Conservation (phyloP, 2,888 invertebrate genomes). For the Papilio demoleus region DNA sequence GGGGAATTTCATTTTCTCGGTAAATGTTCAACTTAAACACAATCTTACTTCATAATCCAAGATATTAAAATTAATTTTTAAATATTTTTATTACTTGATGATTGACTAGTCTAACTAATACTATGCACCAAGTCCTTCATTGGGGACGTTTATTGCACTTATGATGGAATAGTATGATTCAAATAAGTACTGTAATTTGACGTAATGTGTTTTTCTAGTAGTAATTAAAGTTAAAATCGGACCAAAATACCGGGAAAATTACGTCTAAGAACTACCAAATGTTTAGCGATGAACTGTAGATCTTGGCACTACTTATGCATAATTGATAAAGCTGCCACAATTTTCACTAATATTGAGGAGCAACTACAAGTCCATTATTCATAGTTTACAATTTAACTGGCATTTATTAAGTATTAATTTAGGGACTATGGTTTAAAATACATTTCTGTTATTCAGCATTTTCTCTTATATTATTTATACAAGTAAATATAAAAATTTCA, state of each 20-base stretch:
- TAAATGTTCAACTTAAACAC: too few relatives aligned
- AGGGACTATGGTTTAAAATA: not conserved
- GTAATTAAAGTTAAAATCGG: too few relatives aligned
- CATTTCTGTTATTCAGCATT: not conserved
- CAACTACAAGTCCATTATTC: slow-evolving; percentile 4
- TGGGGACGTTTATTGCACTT: too few relatives aligned
- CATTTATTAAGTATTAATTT: slow-evolving; percentile 20
- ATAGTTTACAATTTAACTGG: not conserved
- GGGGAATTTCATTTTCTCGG: not conserved
- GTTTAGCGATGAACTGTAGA: not conserved
- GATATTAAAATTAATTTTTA: too few relatives aligned
- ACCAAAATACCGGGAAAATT: not conserved
- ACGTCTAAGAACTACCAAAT: not conserved
- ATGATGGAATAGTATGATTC: too few relatives aligned
- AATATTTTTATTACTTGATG: too few relatives aligned
- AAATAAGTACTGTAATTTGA: too few relatives aligned
- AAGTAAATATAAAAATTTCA: too few relatives aligned
- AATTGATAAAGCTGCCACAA: slow-evolving; percentile 16
- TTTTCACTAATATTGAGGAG: slow-evolving; percentile 10
- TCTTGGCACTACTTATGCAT: slow-evolving; percentile 19
- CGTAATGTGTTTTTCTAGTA: too few relatives aligned
- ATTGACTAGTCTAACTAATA: too few relatives aligned
- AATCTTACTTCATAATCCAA: too few relatives aligned
- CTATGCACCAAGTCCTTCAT: too few relatives aligned
- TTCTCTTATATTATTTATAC: not conserved